These are phyloP conservation scores for Drosophila micromelanica DNA, from an alignment of 1,140 invertebrate genomes.

Conservation along the genomic window DNA sequence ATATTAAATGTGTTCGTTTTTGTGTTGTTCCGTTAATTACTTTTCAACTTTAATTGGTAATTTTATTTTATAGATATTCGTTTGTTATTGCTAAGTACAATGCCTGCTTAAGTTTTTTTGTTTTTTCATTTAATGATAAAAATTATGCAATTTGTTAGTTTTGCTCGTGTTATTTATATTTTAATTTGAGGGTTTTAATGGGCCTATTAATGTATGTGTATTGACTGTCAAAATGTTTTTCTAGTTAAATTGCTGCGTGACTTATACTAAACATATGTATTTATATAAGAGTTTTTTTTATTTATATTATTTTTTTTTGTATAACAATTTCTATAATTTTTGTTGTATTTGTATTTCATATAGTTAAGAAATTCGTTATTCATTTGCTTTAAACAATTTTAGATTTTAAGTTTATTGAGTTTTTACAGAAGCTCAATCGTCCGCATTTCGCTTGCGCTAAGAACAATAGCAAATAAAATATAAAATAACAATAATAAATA, in stretches of 20 bases:
- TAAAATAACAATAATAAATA: constrained; percentile 13
- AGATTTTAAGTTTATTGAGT: constrained; percentile 22
- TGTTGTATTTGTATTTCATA: constrained; percentile 36
- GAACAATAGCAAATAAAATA: constrained; percentile 14
- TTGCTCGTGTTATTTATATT: constrained; percentile 22
- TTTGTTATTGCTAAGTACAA: constrained; percentile 48
- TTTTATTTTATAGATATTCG: constrained; percentile 36
- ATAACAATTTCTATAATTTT: constrained; percentile 57
- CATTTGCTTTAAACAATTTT: constrained; percentile 58
- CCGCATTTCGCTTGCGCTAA: constrained; percentile 15
- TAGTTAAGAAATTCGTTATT: constrained; percentile 68
- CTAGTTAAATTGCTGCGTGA: constrained; percentile 33
- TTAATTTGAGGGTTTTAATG: constrained; percentile 9
- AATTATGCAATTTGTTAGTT: constrained; percentile 28
- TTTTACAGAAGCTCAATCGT: constrained; percentile 52
- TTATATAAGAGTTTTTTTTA: background rate
- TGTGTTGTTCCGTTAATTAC: constrained; percentile 30
- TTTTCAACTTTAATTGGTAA: constrained; percentile 46
- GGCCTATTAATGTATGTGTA: constrained; percentile 21
- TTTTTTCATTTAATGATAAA: constrained; percentile 31
- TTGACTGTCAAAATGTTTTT: constrained; percentile 57
- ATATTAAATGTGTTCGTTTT: constrained; percentile 40
- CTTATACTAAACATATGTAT: constrained; percentile 42
- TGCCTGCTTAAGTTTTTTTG: constrained; percentile 41
- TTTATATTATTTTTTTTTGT: constrained; percentile 24